Evolutionary conservation across 2,888 invertebrate species (phyloP), one percentile per base, ranked within the genome.

Genomic region (Psylliodes chrysocephalus): DNA sequence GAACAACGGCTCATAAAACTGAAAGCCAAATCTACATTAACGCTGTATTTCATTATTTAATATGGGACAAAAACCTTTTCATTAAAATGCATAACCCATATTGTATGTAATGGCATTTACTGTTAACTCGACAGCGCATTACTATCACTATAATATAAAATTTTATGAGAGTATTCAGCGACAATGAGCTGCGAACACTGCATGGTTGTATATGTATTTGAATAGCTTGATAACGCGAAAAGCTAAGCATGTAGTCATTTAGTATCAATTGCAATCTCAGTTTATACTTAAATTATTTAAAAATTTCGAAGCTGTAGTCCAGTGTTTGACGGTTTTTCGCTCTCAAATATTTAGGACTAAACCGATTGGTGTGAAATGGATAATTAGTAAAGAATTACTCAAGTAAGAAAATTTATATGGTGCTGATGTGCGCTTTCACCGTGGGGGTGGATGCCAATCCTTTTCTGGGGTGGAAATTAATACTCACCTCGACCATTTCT

Each of bases 81-180:
- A 42, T 17, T 17, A 42, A 54, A 54, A 54, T 54, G 42, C 42
- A 54, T 42, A 54, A 22, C 54, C 25, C 22, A 40, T 38, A 53
- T 38, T 8, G 22, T 25, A 54, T 15, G 54, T 28, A 28, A 15
- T 28, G 25, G 42, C 25, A 25, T 28, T 53, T 25, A 22, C 1
- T 22, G 53, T 53, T 53, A 38, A 54, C 42, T 42, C 15, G 4
- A 42, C 15, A 54, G 42, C 42, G 15, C 54, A 54, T 54, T 42
- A 25, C 42, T 17, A n/a, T 53, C 38, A 22, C 18, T 18, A 6
- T 38, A 14, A 53, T 53, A 53, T 19, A 40, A 28, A 40, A 42
- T 42, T 54, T 54, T 28, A 54, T 42, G 54, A 42, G 15, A 25
- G 8, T 14, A 17, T 25, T 47, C 47, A 25, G 47, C 14, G 47